Base-by-base conservation (phyloP, 2,113 vertebrate species). In the Chunga burmeisteri region DNA sequence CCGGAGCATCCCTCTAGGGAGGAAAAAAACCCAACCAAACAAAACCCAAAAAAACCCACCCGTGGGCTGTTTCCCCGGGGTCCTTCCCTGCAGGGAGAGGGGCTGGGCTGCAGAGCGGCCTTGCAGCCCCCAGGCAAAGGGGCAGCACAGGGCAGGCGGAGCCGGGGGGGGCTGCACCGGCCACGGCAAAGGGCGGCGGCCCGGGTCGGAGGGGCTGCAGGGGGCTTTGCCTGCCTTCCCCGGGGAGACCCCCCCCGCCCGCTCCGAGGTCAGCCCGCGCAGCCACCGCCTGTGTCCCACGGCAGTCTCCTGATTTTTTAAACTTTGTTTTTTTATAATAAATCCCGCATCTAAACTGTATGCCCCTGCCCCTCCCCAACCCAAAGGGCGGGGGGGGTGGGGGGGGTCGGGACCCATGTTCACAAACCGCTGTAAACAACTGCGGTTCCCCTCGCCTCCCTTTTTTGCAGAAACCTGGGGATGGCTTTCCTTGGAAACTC, bases 1-100 rank as follows among this genome's bases (percentile, higher is more conserved):
- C 21, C 2, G 5, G 46, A 4, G 14, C 42, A 3, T 42, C 62
- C 6, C 22, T 12, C 9, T 0, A 15, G 11, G 8, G 15, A 4
- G 34, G 10, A 11, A 32, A 16, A 40, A 83, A 50, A 1, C 7
- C 2, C 58, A 1, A 44, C 42, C n/a, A n/a, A n/a, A n/a, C n/a
- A n/a, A 44, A 44, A 44, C 42, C 44, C 9, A 29, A 19, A 34
- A n/a, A n/a, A n/a, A n/a, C 40, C 21, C 5, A 13, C 32, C 9
- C 13, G 15, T 14, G 66, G 66, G 65, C 38, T 9, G 2, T 73
- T 72, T 40, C 13, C 7, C 27, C 16, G 6, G 6, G n/a, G n/a
- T 46, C 5, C 13, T 78, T 49, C 52, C 44, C 56, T 58, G n/a
- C 40, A 34, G 12, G 27, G 42, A 77, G 75, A 25, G 52, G 18